A percentile compares a stretch with the other conserved stretches of the same genome.
Evolutionary conservation across 2,888 invertebrate species (phyloP).

Genomic region (Dione juno): DNA sequence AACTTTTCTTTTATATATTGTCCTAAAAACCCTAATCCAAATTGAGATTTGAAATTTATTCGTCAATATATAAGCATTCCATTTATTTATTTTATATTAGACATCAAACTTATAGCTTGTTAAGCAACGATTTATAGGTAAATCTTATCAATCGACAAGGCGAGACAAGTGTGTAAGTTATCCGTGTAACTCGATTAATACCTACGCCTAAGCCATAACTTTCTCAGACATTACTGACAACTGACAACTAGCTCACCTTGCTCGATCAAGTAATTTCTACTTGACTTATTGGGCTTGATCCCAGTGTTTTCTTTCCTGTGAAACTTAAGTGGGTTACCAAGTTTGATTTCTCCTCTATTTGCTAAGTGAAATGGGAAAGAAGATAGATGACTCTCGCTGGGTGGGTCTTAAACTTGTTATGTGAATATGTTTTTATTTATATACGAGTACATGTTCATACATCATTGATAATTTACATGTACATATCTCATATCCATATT

Average conservation of each 20-base stretch:
- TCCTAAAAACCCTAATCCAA: no score
- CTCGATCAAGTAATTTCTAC: slow-evolving; percentile 71
- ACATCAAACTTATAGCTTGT: not conserved
- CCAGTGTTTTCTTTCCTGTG: slow-evolving; percentile 76
- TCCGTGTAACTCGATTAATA: slow-evolving; percentile 31
- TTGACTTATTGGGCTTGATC: slow-evolving; percentile 61
- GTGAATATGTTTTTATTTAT: not conserved
- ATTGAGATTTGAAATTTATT: no score
- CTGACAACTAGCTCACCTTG: slow-evolving; percentile 70
- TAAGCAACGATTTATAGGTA: slow-evolving; percentile 14
- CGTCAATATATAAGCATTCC: not conserved
- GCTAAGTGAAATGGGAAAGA: slow-evolving; percentile 65
- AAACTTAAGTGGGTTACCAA: slow-evolving; percentile 72
- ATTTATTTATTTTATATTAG: not conserved
- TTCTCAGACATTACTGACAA: slow-evolving; percentile 70
- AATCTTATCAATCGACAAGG: slow-evolving; percentile 20
- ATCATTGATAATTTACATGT: not conserved
- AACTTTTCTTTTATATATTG: no score
- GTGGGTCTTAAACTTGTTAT: slow-evolving; percentile 19
- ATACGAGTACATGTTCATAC: not conserved
- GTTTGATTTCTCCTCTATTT: slow-evolving; percentile 71
- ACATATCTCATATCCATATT: no score
- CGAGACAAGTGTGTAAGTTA: slow-evolving; percentile 22
- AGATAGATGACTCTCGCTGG: slow-evolving; percentile 31
- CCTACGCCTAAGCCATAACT: slow-evolving; percentile 58